These are phyloP conservation scores for Sphaerodactylus townsendi DNA, from an alignment of 2,113 vertebrate genomes.

Conservation along the genomic window DNA sequence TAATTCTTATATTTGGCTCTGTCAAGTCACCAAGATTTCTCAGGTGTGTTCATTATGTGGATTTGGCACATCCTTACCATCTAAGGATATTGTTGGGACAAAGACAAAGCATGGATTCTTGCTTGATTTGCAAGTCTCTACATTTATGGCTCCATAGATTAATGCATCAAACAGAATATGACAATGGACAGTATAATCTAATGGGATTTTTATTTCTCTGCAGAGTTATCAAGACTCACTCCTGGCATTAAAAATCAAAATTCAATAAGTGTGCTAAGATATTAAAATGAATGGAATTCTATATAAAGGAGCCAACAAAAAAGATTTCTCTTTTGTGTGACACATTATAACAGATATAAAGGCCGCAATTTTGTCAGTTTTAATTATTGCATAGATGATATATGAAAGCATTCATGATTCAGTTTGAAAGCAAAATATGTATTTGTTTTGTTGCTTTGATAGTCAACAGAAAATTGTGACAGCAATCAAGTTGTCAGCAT, in stretches of 20 bases:
- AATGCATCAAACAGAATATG: neutral
- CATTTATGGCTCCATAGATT: neutral
- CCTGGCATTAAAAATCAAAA: neutral
- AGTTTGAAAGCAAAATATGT: neutral
- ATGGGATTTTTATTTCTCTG: neutral
- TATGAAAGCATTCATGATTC: neutral
- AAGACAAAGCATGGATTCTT: neutral
- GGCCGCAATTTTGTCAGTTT: neutral
- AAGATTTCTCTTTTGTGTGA: neutral
- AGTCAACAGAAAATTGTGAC: neutral
- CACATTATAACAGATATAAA: neutral
- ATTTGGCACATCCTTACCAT: neutral
- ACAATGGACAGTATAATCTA: too few relatives aligned
- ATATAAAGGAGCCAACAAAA: neutral
- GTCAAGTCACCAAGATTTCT: neutral
- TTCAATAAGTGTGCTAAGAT: neutral
- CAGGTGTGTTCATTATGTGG: neutral
- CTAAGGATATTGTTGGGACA: neutral
- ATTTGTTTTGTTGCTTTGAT: slow-evolving; percentile 3
- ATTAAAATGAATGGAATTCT: neutral
- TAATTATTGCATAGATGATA: slow-evolving; percentile 21
- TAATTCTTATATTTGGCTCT: too few relatives aligned
- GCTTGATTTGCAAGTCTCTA: neutral
- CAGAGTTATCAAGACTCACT: neutral
- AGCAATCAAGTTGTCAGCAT: neutral